Evolutionary conservation across 2,113 vertebrate species (phyloP).

Genomic region (Semicossyphus pulcher): DNA sequence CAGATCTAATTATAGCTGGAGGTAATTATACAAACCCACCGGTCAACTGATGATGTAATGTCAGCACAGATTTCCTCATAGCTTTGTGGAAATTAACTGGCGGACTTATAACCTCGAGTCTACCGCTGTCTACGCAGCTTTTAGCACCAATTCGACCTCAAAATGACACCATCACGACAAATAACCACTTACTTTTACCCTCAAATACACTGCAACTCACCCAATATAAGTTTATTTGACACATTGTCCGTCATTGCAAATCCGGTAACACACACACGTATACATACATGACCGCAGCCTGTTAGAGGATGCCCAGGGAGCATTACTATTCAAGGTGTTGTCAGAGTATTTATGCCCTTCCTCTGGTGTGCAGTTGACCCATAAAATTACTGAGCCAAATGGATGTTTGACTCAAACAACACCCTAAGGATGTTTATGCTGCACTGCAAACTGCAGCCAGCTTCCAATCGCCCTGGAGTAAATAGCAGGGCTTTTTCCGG

Average conservation of each 20-base stretch:
- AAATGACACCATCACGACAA: conserved; percentile 41
- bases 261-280: background rate
- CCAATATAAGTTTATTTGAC: background rate
- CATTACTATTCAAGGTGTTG: conserved; percentile 59
- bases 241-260: conserved; percentile 3
- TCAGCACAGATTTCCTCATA: conserved; percentile 28
- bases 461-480: conserved; percentile 44
- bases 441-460: conserved; percentile 36
- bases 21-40: conserved; percentile 31
- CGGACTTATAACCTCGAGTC: conserved; percentile 19
- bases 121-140: conserved; percentile 10
- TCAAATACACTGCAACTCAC: conserved; percentile 28
- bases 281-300: conserved; percentile 3
- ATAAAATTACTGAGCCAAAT: conserved; percentile 69
- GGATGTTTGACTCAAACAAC: conserved; percentile 70
- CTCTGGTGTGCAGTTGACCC: conserved; percentile 64
- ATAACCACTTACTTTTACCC: conserved; percentile 35
- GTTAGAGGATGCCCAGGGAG: conserved; percentile 5
- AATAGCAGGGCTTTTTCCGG: conserved; percentile 27
- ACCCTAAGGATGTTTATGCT: conserved; percentile 63
- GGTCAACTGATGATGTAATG: conserved; percentile 25
- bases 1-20: conserved; percentile 29
- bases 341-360: conserved; percentile 48
- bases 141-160: conserved; percentile 29
- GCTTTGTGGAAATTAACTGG: conserved; percentile 37